Percentiles rank a stretch among this genome's conserved stretches.
Evolutionary conservation across 1,140 invertebrate genomes (phyloP).

Genomic region (Drosophila bocki): DNA sequence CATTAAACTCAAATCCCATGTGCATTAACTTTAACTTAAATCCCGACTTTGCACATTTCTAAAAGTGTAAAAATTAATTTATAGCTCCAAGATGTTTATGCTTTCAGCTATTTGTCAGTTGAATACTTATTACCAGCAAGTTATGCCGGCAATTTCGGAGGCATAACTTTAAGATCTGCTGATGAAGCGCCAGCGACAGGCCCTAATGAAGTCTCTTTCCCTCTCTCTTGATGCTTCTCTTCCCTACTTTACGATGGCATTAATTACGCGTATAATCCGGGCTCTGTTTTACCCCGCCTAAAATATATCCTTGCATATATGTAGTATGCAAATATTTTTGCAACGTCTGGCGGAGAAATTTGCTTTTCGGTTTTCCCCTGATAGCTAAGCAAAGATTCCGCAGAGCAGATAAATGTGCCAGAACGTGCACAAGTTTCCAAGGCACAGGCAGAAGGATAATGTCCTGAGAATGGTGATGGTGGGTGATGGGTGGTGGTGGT

Average conservation of each 20-base stretch:
- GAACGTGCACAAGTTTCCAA: conserved; percentile 72
- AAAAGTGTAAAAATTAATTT: conserved; percentile 16
- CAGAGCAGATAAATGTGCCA: conserved; percentile 69
- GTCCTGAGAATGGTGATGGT: background rate
- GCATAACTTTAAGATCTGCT: conserved; percentile 49
- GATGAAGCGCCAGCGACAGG: conserved; percentile 40
- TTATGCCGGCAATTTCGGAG: conserved; percentile 39
- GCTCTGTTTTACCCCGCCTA: background rate
- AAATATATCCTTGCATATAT: conserved; percentile 27
- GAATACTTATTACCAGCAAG: conserved; percentile 25
- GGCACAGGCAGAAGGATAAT: conserved; percentile 19
- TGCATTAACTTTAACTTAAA: background rate
- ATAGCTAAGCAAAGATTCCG: conserved; percentile 63
- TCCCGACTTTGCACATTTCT: background rate
- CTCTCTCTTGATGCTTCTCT: background rate
- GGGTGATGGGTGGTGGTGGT: conserved; percentile 2
- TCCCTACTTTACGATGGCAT: conserved; percentile 28
- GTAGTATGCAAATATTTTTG: conserved; percentile 57
- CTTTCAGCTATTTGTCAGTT: conserved; percentile 23
- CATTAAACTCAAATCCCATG: background rate
- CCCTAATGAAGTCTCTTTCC: conserved; percentile 37
- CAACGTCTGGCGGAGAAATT: conserved; percentile 40
- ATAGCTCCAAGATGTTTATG: conserved; percentile 2
- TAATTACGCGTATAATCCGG: conserved; percentile 56
- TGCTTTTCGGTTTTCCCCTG: conserved; percentile 40